Evolutionary conservation across 1,140 invertebrate genomes (phyloP), one percentile per base, ranked within the genome.

Genomic region (Drosophila biarmipes): DNA sequence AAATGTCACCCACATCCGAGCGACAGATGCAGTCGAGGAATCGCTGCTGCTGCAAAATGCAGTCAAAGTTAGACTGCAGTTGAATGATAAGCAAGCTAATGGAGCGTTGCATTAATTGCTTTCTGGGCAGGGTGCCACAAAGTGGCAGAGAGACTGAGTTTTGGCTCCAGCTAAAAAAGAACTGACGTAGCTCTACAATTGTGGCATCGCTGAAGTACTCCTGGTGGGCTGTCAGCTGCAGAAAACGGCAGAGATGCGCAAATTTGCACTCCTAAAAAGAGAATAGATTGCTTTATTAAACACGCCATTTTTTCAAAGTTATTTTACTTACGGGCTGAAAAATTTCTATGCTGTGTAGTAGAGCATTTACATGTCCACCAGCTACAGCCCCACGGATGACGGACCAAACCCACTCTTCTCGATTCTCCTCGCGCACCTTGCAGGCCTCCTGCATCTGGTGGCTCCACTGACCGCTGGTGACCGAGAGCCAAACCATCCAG

Each of bases 401-500:
- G 6, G 43, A 56, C 86, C 79, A 90, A 2, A 89, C 67, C 11
- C 80, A 58, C 4, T 84, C 80, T 10, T 46, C 15, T 15, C 59
- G 48, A 14, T 73, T 48, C 31, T 75, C 71, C 2, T 84, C 63
- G 6, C 46, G 54, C 21, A 56, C 17, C 4, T 56, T 62, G 15
- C 11, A 42, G 7, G 48, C 34, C 11, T 73, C 63, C 40, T 54
- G 61, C 0, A 76, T 35, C 7, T 87, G 29, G 19, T 92, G 80
- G 11, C 80, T 57, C 76, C 92, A 86, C 52, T 93, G 85, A 2
- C 92, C 92, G 24, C 92, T 92, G 21, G 84, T 69, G 14, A 91
- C 82, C 1, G 77, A 57, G 29, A 95, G 84, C 94, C 94, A 95
- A 4, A 93, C 94, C 12, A 94, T 92, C 92, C 94, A 95, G 82